Base-by-base conservation (phyloP, 2,888 invertebrate genomes). In the Cantharis nigra region DNA sequence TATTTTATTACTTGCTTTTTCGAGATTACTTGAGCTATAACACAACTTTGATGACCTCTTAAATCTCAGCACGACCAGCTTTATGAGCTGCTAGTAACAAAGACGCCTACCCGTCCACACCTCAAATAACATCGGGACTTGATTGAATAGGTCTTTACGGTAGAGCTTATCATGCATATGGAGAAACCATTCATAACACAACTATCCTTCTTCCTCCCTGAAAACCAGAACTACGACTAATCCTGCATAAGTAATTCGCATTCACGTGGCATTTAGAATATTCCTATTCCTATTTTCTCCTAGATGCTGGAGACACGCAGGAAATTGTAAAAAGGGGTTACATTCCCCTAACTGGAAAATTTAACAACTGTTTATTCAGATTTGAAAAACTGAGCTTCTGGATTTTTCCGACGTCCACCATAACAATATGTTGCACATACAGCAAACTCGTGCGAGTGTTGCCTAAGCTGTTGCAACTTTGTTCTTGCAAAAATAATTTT, bases 221-320 rank as follows among this genome's bases (percentile, higher is more conserved):
- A 49, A 72, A 78, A 75, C 78, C 65, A 72, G 72, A 78, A 78
- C 71, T 78, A 75, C 65, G 64, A 70, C 72, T 78, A 78, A 78
- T 78, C 78, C 78, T 75, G 72, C 78, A 75, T 78, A 78, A 78
- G 72, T 78, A 78, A 78, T 78, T 78, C 63, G 72, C 70, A 78
- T 78, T 78, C 78, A 72, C 62, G 70, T 75, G 69, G 70, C 73
- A 70, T 75, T 77, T 75, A 75, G 70, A 49, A 49, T 72, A 75
- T 72, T 64, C 70, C 64, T 75, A 13, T 13, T 67, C 65, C 65
- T 26, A 13, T 23, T 23, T 67, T 67, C 20, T 67, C 14, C 65
- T 26, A 67, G 26, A 67, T 14, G 65, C 23, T 13, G 18, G 23
- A 67, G 26, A 67, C 26, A 26, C n/a, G 69, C 72, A 75, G 78